Base-by-base conservation (phyloP, 2,113 vertebrate genomes). In the Aptenodytes patagonicus region DNA sequence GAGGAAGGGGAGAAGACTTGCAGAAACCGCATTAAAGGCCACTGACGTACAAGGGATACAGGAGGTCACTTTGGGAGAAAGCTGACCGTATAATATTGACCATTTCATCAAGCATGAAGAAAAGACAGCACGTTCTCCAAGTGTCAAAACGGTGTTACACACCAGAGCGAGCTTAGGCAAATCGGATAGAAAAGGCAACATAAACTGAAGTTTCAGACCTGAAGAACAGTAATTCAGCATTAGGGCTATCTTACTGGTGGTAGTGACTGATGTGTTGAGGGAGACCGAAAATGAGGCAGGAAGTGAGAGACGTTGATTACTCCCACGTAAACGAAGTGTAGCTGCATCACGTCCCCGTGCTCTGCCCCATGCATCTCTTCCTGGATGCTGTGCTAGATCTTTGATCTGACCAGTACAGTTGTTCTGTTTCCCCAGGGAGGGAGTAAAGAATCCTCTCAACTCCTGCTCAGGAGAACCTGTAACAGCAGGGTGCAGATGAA, bases 321-420 rank as follows among this genome's bases (percentile, higher is more conserved):
- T 47, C 58, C 51, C 83, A 51, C 0, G 1, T 46, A 54, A 51
- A n/a, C 1, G 22, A n/a, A 8, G 28, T 0, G 7, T 11, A 62
- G 52, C n/a, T 61, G 52, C 10, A 9, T 6, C 36, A 16, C 0
- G 5, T 31, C 32, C 62, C 38, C 0, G 0, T 7, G 24, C 75
- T 54, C 52, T 73, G 68, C 49, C 55, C 73, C 28, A 13, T 1
- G 9, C 49, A 28, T 7, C 11, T 18, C 44, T 3, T 57, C 11
- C 47, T 21, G 22, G 51, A 18, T 20, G 38, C 57, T 60, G 51
- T 14, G 26, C 36, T 12, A 38, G 49, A 8, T 7, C 65, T 66
- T 29, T 42, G 60, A 44, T 31, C 29, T 24, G 44, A 38, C 19
- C 3, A 0, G 7, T 36, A 32, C 34, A 18, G 36, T 10, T 32